phyloP scores from a whole-genome alignment of 2,797 vertebrate genomes.

The Chelon auratus region DNA sequence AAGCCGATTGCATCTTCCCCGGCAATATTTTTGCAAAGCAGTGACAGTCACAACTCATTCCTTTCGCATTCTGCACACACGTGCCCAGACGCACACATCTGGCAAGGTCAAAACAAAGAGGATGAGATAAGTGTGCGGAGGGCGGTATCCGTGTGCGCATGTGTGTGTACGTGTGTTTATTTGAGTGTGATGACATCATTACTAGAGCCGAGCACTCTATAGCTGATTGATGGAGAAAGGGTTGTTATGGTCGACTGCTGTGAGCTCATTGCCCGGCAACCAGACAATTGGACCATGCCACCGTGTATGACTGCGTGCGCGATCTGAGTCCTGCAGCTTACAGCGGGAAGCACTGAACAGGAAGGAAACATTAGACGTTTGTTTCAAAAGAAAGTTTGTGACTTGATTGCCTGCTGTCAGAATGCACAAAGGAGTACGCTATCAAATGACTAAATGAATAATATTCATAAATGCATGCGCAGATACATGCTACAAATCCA shows the following conservation, averaged over 20 bases:
- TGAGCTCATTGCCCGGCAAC: conserved; percentile 80
- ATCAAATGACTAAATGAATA: neutral
- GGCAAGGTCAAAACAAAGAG: conserved; percentile 71
- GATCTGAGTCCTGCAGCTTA: conserved; percentile 17
- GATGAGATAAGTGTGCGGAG: conserved; percentile 54
- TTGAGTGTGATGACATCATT: conserved; percentile 87
- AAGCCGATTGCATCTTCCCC: conserved; percentile 39
- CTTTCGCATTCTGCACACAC: conserved; percentile 27
- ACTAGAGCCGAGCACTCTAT: conserved; percentile 81
- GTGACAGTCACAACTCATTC: conserved; percentile 48
- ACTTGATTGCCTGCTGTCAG: conserved; percentile 7
- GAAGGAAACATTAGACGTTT: conserved; percentile 3
- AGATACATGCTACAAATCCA: neutral
- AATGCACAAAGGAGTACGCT: neutral
- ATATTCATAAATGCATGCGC: neutral
- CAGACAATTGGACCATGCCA: conserved; percentile 69
- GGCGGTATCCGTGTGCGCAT: conserved; percentile 1
- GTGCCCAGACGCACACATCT: conserved; percentile 18
- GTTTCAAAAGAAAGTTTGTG: conserved; percentile 21
- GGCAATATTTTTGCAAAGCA: conserved; percentile 49
- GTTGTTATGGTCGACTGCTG: conserved; percentile 74
- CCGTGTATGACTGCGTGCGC: conserved; percentile 14
- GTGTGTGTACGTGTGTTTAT: conserved; percentile 15
- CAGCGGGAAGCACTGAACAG: conserved; percentile 15
- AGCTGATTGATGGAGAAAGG: conserved; percentile 87